A percentile compares a stretch with the other conserved stretches of the same genome.
These are phyloP conservation scores for Morinoia aosen DNA, from an alignment of 2,888 invertebrate species.

Conservation along the genomic window DNA sequence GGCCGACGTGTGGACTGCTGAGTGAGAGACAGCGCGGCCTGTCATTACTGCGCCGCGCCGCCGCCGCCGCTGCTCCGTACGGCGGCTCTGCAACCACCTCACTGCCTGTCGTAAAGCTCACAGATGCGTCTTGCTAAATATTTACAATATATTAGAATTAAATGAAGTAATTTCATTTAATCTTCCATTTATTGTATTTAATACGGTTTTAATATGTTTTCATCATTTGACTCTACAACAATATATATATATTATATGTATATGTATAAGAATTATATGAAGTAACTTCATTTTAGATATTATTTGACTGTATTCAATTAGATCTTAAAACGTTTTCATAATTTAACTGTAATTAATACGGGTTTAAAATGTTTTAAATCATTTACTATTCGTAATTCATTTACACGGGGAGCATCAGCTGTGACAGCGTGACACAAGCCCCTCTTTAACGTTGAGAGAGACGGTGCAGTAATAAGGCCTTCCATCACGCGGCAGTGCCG, in stretches of 20 bases:
- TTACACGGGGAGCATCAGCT: not conserved
- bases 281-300: too few species aligned
- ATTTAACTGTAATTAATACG: not conserved
- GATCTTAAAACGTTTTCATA: too few species aligned
- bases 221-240: too few species aligned
- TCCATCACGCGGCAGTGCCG: not conserved
- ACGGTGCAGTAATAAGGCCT: not conserved
- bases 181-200: not conserved
- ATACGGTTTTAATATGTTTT: not conserved
- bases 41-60: constrained; percentile 8
- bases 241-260: too few species aligned
- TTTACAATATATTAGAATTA: not conserved
- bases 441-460: not conserved
- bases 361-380: not conserved
- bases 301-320: too few species aligned
- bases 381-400: not conserved
- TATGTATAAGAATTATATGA: too few species aligned
- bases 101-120: not conserved
- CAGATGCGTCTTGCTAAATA: not conserved
- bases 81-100: not conserved
- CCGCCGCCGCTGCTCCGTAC: not conserved
- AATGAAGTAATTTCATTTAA: not conserved
- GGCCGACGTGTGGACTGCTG: not conserved
- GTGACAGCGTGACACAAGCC: not conserved
- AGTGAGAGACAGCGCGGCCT: not conserved